Conservation (phyloP, 2,888 invertebrate genomes). For the Cerceris rybyensis region DNA sequence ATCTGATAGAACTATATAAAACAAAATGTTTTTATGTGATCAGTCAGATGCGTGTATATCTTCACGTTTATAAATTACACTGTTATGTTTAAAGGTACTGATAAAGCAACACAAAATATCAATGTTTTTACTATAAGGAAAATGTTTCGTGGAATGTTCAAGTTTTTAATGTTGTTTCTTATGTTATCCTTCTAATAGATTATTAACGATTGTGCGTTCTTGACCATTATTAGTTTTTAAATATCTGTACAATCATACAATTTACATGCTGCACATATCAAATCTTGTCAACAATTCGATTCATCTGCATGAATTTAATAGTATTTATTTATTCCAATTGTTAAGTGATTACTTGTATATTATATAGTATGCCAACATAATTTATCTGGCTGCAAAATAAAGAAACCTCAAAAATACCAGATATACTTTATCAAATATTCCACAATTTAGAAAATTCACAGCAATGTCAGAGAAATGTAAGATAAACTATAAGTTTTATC, state of each 20-base stretch:
- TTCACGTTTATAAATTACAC: conserved; percentile 37
- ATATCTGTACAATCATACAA: conserved; percentile 3
- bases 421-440: neutral
- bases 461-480: neutral
- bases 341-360: conserved; percentile 27
- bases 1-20: neutral
- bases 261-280: conserved; percentile 39
- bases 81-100: conserved; percentile 4
- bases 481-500: neutral
- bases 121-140: neutral
- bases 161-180: conserved; percentile 3
- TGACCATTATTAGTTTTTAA: conserved; percentile 3
- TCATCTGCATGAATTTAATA: conserved; percentile 23
- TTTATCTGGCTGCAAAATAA: conserved; percentile 47
- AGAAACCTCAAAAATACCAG: conserved; percentile 14
- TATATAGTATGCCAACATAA: conserved; percentile 36
- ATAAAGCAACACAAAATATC: neutral
- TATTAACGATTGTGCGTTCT: neutral
- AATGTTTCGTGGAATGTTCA: neutral
- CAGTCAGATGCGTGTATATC: conserved; percentile 9
- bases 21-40: conserved; percentile 14
- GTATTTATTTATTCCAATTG: conserved; percentile 35
- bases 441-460: neutral
- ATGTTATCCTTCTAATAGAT: conserved; percentile 1
- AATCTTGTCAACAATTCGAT: conserved; percentile 20